phyloP scores from a whole-genome alignment of 64 coral and sea anemone genomes.

The Orbicella faveolata region DNA sequence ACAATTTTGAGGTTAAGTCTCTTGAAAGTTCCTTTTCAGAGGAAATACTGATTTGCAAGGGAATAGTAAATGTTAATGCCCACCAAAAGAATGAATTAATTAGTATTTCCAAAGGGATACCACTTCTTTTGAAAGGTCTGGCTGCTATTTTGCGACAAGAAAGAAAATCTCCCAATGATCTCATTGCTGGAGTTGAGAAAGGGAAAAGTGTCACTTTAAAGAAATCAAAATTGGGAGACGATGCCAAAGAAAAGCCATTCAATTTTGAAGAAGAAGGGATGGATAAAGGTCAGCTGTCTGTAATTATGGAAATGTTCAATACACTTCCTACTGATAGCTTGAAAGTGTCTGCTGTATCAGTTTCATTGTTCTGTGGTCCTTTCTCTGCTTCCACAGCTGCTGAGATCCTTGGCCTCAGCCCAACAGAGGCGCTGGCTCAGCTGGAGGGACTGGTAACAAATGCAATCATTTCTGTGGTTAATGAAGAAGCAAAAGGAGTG shows the following conservation, averaged over 20 bases:
- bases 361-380: background rate
- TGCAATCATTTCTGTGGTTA: background rate
- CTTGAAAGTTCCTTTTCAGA: background rate
- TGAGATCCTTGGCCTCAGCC: background rate
- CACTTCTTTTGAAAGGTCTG: too few species aligned
- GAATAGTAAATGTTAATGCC: too few species aligned
- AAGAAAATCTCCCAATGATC: background rate
- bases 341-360: too few species aligned
- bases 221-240: background rate
- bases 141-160: too few species aligned
- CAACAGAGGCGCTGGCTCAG: background rate
- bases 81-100: too few species aligned
- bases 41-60: background rate
- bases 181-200: background rate
- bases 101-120: too few species aligned
- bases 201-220: background rate
- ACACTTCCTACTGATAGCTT: background rate
- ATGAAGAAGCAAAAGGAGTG: background rate
- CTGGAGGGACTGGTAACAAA: slow-evolving; percentile 15
- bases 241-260: background rate
- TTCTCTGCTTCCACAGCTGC: slow-evolving; percentile 11
- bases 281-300: background rate
- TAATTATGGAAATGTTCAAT: slow-evolving; percentile 19
- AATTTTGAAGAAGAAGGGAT: slow-evolving; percentile 20
- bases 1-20: background rate